Conservation (phyloP, 2,113 vertebrate genomes). For the Brachyhypopomus occidentalis region DNA sequence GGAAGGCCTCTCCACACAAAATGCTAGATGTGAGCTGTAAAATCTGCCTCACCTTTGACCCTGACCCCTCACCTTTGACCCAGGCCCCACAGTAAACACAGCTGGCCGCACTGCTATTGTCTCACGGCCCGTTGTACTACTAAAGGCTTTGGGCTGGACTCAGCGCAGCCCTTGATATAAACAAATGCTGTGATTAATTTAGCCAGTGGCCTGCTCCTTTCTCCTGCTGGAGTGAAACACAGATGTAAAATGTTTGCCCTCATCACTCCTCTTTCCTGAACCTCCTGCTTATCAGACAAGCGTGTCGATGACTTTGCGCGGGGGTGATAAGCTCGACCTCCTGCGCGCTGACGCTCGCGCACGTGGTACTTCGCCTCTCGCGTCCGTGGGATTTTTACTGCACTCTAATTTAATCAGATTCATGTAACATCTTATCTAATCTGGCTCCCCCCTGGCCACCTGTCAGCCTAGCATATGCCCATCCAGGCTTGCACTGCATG, state of each 20-base stretch:
- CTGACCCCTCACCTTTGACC: neutral
- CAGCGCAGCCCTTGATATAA: neutral
- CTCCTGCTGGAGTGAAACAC: neutral
- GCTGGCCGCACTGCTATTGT: no score
- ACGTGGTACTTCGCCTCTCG: neutral
- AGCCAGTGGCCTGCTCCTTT: neutral
- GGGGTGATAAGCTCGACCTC: neutral
- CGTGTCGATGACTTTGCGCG: neutral
- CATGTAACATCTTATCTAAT: slow-evolving; percentile 45
- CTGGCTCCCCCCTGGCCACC: slow-evolving; percentile 26
- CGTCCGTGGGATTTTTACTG: slow-evolving; percentile 22
- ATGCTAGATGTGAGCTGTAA: neutral
- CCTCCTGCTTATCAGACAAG: slow-evolving; percentile 6
- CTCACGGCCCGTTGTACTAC: neutral
- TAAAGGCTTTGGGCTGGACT: neutral
- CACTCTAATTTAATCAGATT: slow-evolving; percentile 35
- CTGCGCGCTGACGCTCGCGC: neutral
- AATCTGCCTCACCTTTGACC: neutral
- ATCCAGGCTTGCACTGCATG: slow-evolving; percentile 1
- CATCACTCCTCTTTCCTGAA: neutral
- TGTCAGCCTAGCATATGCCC: slow-evolving; percentile 42
- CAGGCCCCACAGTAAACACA: neutral
- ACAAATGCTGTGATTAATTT: neutral
- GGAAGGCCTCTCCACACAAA: neutral
- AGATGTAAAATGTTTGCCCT: neutral